Evolutionary conservation across 92 coral and sea anemone species (phyloP).

Genomic region (Porites rus): DNA sequence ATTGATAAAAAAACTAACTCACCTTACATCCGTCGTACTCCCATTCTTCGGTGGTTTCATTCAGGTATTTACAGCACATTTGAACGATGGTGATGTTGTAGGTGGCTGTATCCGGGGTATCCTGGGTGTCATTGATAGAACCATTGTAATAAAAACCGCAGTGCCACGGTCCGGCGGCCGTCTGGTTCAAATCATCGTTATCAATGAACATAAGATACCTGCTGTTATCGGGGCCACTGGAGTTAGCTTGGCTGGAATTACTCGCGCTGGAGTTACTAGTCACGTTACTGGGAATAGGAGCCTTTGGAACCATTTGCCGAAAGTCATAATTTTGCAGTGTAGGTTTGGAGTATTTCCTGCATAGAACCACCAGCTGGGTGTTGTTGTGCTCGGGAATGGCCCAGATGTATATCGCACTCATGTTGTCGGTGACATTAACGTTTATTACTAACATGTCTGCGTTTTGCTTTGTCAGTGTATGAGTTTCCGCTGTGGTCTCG

Average conservation of each 20-base stretch:
- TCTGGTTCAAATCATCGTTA: slow-evolving; percentile 75
- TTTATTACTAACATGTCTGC: slow-evolving; percentile 13
- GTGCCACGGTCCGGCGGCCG: slow-evolving; percentile 90
- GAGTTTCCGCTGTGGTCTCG: background rate
- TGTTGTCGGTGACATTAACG: slow-evolving; percentile 53
- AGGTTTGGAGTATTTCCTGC: slow-evolving; percentile 61
- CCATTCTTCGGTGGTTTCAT: slow-evolving; percentile 57
- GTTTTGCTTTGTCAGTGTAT: background rate
- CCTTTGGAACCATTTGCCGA: slow-evolving; percentile 32
- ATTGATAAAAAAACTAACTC: background rate
- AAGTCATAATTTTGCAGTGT: slow-evolving; percentile 60
- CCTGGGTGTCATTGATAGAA: slow-evolving; percentile 32
- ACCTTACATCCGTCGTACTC: slow-evolving; percentile 86
- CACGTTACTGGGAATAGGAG: slow-evolving; percentile 4
- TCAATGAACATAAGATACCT: slow-evolving; percentile 68
- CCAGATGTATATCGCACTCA: slow-evolving; percentile 68
- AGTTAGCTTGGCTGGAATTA: background rate
- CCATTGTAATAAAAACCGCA: slow-evolving; percentile 69
- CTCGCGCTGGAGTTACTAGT: background rate
- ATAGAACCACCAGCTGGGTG: slow-evolving; percentile 50
- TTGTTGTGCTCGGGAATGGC: slow-evolving; percentile 40
- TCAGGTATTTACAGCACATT: slow-evolving; percentile 78
- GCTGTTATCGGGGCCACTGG: background rate
- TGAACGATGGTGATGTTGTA: slow-evolving; percentile 72
- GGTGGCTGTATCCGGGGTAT: slow-evolving; percentile 14